Evolutionary conservation across 2,797 vertebrate genomes (phyloP).

Genomic region (Spatula versicolor): DNA sequence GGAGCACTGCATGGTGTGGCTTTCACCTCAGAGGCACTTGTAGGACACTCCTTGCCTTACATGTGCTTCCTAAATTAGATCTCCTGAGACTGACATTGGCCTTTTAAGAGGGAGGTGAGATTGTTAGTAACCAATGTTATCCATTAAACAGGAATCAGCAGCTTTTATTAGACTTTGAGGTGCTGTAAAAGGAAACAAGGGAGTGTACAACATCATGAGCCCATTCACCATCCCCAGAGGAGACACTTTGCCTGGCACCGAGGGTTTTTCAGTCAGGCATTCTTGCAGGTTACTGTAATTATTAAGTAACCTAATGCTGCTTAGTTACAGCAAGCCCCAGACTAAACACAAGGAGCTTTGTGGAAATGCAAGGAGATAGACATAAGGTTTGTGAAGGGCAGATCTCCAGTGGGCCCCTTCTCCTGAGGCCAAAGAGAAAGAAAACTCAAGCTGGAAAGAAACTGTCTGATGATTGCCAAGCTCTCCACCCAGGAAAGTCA

Average conservation of each 20-base stretch:
- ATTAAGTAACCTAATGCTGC: neutral
- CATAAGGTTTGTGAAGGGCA: neutral
- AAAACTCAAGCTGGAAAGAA: neutral
- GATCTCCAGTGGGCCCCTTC: neutral
- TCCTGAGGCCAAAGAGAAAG: neutral
- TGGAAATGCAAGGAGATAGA: neutral
- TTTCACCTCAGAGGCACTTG: neutral
- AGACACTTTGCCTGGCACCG: neutral
- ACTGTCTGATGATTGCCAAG: neutral
- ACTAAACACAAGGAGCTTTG: neutral
- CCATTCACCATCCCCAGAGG: neutral
- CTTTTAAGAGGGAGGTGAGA: constrained; percentile 23
- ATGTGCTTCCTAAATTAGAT: constrained; percentile 26
- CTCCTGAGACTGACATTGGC: neutral
- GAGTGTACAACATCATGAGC: neutral
- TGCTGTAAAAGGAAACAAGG: neutral
- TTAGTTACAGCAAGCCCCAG: neutral
- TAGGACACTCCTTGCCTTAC: neutral
- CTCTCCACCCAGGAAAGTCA: constrained; percentile 6
- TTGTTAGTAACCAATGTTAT: neutral
- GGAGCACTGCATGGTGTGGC: neutral
- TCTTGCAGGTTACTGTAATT: neutral
- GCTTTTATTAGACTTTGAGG: neutral
- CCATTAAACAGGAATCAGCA: neutral
- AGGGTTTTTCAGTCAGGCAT: neutral